Evolutionary conservation across 2,797 vertebrate genomes (phyloP).

Genomic region (Monodelphis domestica): DNA sequence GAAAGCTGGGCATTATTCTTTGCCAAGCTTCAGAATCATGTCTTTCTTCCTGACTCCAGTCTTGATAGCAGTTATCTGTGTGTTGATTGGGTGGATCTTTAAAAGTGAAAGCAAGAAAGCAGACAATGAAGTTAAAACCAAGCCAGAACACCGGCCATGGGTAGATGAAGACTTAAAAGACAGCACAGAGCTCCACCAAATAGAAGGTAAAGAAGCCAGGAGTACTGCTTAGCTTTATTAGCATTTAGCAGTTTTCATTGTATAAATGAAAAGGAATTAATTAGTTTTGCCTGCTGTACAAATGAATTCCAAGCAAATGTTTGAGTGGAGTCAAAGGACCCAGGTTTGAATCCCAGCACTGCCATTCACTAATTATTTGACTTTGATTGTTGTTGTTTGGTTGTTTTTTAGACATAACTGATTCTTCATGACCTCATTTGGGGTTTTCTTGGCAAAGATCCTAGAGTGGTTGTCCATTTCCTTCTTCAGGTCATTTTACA

Average conservation of each 20-base stretch:
- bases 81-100: conserved; percentile 88
- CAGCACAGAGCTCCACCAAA: conserved; percentile 82
- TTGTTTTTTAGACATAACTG: background rate
- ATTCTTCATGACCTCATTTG: background rate
- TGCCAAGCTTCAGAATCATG: conserved; percentile 81
- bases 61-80: conserved; percentile 88
- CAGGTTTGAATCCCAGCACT: background rate
- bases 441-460: too few species aligned
- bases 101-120: conserved; percentile 77
- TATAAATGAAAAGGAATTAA: rapidly evolving
- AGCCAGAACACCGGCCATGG: conserved; percentile 84
- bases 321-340: background rate
- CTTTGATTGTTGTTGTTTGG: background rate
- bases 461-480: too few species aligned
- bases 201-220: conserved; percentile 84
- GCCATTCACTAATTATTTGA: background rate
- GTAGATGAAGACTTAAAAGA: conserved; percentile 92
- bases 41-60: conserved; percentile 90
- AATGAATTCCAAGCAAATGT: background rate
- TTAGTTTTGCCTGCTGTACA: background rate
- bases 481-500: too few species aligned
- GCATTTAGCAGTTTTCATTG: rapidly evolving
- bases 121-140: conserved; percentile 44
- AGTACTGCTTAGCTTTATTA: background rate
- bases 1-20: background rate